Base-by-base conservation (phyloP, 2,113 vertebrate genomes). In the Chloroceryle aenea region DNA sequence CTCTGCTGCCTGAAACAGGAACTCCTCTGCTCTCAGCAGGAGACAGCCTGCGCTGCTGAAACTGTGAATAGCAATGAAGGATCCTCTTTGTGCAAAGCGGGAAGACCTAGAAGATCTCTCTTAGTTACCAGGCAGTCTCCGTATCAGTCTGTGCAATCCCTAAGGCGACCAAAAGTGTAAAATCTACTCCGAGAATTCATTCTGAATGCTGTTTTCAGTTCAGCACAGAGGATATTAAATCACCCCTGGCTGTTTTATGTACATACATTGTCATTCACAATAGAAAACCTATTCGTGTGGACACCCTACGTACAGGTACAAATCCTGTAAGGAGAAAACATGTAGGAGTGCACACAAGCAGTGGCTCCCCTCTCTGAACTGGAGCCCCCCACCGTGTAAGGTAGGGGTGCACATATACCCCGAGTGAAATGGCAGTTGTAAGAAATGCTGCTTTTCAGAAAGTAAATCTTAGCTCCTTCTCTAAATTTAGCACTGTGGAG, bases 1-100 rank as follows among this genome's bases (percentile, higher is more conserved):
- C 89, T 91, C 90, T 84, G 80, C 75, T 93, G 95, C 87, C 87
- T 52, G 79, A 30, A 87, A 88, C 64, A n/a, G 91, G 75, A 95
- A 91, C 63, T 55, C 34, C 69, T 13, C 72, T 38, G 1, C 68
- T 55, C 52, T 42, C 76, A 30, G 78, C 82, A 48, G 94, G 74
- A 87, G 81, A 40, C 87, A 64, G 93, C 52, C 40, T 58, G 93
- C 43, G 9, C 62, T 23, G 84, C 81, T n/a, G 66, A 48, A 71
- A 52, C 47, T 10, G 19, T 63, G 93, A 71, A 85, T 34, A 64
- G 74, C 87, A 30, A 63, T 34, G 78, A 82, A 64, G 74, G 64
- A 68, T 87, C 52, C 71, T 79, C 78, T 74, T 42, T 78, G 81
- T 47, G 47, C 53, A 34, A 73, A 67, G 95, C 76, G 58, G 87